phyloP scores from a whole-genome alignment of 2,113 vertebrate genomes.

The Chaenocephalus aceratus region DNA sequence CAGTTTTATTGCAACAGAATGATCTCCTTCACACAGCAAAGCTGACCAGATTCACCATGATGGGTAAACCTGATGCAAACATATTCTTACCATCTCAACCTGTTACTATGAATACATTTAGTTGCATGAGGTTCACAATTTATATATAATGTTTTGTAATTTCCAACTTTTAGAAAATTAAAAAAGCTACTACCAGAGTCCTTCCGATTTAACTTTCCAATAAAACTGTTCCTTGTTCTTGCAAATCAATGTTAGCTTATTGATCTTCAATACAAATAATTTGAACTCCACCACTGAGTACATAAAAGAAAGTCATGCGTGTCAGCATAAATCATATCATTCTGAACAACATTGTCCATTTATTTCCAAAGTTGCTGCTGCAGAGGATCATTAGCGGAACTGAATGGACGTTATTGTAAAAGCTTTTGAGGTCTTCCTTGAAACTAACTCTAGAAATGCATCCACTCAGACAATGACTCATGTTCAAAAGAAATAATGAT shows the following conservation, averaged over 20 bases:
- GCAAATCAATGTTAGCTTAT: neutral
- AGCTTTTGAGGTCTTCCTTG: slow-evolving; percentile 3
- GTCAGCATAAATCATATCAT: neutral
- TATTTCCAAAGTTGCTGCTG: neutral
- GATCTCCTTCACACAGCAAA: neutral
- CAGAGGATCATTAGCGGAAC: slow-evolving; percentile 6
- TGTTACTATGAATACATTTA: no score
- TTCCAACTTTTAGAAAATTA: no score
- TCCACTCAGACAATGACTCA: slow-evolving; percentile 19
- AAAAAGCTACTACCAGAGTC: no score
- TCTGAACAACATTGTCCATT: neutral
- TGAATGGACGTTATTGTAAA: slow-evolving; percentile 10
- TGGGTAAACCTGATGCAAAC: neutral
- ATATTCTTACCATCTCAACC: no score
- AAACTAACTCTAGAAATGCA: slow-evolving; percentile 10
- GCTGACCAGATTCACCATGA: neutral
- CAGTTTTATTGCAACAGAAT: neutral
- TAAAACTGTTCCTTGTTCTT: neutral
- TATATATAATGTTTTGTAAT: no score
- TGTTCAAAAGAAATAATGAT: slow-evolving; percentile 22
- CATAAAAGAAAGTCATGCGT: no score
- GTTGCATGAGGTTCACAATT: no score
- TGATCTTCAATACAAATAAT: neutral
- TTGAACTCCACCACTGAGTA: no score
- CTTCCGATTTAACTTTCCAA: no score